Percentiles rank a stretch among this genome's conserved stretches.
These are phyloP conservation scores for Oryzias javanicus DNA, from an alignment of 2,113 vertebrate species.

Conservation along the genomic window DNA sequence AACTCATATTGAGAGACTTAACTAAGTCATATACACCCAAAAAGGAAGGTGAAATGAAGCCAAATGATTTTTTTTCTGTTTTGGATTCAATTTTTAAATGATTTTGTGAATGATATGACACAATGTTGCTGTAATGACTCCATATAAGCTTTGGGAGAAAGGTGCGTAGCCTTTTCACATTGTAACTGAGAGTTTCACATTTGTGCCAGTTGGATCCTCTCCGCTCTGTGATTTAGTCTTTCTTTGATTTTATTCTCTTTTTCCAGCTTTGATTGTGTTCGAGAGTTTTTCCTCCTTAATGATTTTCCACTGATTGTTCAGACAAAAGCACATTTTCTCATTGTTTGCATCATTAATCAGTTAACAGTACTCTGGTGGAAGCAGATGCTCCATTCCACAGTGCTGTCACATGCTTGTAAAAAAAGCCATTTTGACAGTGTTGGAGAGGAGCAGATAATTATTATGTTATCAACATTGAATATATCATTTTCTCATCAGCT, in stretches of 20 bases:
- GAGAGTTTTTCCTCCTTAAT: conserved; percentile 10
- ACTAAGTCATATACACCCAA: conserved; percentile 21
- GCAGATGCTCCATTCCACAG: conserved; percentile 27
- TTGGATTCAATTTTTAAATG: conserved; percentile 9
- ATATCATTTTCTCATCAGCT: conserved; percentile 24
- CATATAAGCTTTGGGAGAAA: too few species aligned
- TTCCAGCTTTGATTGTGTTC: conserved; percentile 7
- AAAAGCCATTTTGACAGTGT: conserved; percentile 3
- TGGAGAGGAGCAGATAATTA: conserved; percentile 17
- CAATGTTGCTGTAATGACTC: conserved; percentile 16
- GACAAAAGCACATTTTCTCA: conserved; percentile 15
- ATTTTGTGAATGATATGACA: conserved; percentile 3
- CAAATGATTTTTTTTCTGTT: conserved; percentile 29
- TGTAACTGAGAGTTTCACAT: not conserved
- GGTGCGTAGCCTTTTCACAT: too few species aligned
- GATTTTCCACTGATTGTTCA: conserved; percentile 20
- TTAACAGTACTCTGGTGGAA: conserved; percentile 29
- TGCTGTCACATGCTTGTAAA: not conserved
- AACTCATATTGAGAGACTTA: conserved; percentile 23
- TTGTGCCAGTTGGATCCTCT: conserved; percentile 33
- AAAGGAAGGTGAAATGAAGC: conserved; percentile 11
- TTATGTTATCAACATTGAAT: conserved; percentile 14
- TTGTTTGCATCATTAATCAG: conserved; percentile 32
- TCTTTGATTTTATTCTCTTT: conserved; percentile 1
- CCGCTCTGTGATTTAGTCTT: conserved; percentile 36